Base-by-base conservation (phyloP, 2,113 vertebrate species). In the Strix aluco region DNA sequence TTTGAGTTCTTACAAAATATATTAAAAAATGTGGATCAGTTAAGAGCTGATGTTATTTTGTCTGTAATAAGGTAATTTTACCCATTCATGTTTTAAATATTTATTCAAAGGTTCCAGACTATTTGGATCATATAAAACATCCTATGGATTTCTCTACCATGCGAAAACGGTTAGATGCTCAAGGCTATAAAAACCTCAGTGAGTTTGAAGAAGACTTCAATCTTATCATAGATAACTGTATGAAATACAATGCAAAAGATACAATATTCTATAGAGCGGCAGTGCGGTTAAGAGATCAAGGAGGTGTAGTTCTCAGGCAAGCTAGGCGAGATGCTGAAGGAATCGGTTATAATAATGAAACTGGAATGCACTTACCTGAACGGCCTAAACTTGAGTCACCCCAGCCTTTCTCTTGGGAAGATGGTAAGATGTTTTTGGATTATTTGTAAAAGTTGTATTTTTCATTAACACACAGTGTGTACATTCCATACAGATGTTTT, bases 61-160 rank as follows among this genome's bases (percentile, higher is more conserved):
- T 55, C 58, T 74, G 40, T 58, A 81, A 55, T 36, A 66, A 77
- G 26, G 44, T 51, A 20, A 8, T 72, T 93, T 91, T 82, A 89
- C 36, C 12, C 12, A 82, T 87, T 71, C 4, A 1, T 61, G 44
- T 93, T 87, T 97, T 61, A 94, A 79, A 91, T 92, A 71, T 92
- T 92, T 92, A n/a, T 96, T 95, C 51, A 47, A 90, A 99, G 99
- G 99, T 99, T 69, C 99, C 99, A 6, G 99, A 99, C 94, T 99
- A 99, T 96, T 97, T 99, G 90, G 99, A 99, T 97, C 99, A 99
- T 96, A 99, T 99, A 93, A 98, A 99, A 94, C 98, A 98, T 72
- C 99, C 99, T 11, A 99, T 99, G 99, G 99, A 99, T 98, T 99
- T 99, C 97, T 99, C 99, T 95, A 99, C 99, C 70, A 99, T 99